Percentiles rank a stretch among this genome's conserved stretches.
Evolutionary conservation across 1,140 invertebrate genomes (phyloP).

Genomic region (Conopomorpha cramerella): DNA sequence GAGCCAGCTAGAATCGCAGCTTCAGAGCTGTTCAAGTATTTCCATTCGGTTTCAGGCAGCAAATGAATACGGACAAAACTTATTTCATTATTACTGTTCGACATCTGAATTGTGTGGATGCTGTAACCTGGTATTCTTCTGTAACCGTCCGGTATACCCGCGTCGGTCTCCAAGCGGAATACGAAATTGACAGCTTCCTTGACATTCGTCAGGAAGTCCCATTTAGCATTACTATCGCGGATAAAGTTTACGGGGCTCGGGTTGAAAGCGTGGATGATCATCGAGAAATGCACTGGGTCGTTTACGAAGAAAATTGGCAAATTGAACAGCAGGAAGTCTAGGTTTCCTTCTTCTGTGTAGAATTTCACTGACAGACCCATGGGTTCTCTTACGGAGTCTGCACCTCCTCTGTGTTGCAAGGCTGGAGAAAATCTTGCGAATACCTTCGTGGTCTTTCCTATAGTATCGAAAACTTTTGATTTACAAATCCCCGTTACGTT

Average conservation of each 20-base stretch:
- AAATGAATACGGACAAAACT: slow-evolving; percentile 73
- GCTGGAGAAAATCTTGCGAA: background rate
- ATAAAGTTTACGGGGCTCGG: background rate
- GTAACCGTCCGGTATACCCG: slow-evolving; percentile 82
- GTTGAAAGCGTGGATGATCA: background rate
- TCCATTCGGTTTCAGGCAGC: slow-evolving; percentile 69
- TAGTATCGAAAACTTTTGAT: background rate
- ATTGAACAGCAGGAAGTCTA: background rate
- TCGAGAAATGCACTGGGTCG: background rate
- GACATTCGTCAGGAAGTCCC: background rate
- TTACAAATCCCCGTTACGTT: background rate
- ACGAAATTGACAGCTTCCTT: no score
- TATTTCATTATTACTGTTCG: slow-evolving; percentile 58
- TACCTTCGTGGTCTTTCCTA: background rate
- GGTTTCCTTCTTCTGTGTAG: background rate
- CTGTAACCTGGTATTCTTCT: slow-evolving; percentile 67
- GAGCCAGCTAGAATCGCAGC: slow-evolving; percentile 61
- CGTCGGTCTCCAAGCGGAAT: no score
- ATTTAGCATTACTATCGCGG: background rate
- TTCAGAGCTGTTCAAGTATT: slow-evolving; percentile 55
- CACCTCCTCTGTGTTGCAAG: background rate
- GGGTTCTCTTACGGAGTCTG: background rate
- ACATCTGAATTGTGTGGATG: slow-evolving; percentile 68
- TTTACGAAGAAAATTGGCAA: background rate
- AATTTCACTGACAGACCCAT: background rate